Base-by-base conservation (phyloP, 2,797 vertebrate species). In the Telmatherina bonti region DNA sequence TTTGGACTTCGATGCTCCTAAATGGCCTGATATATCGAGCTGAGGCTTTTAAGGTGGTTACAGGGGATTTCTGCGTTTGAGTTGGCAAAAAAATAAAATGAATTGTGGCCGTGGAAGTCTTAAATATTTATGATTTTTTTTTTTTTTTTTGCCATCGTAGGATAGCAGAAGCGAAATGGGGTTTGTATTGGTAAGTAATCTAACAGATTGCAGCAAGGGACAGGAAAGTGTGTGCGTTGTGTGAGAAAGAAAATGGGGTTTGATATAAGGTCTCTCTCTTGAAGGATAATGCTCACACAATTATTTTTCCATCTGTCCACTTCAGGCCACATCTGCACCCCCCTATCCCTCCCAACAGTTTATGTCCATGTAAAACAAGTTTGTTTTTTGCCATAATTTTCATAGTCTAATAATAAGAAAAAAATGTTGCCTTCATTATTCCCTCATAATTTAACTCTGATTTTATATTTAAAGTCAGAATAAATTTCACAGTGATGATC, bases 11-110 rank as follows among this genome's bases (percentile, higher is more conserved):
- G 85, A 93, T 87, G 92, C 85, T 85, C 84, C 94, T 95, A 95
- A 95, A 94, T 93, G 92, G 91, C 76, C 91, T 93, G 92, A 93
- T 93, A 85, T 93, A 94, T 95, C 59, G 93, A 94, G 89, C 90
- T 75, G 84, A 91, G 88, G 94, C 94, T 95, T 94, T 95, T 94
- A 94, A 93, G 91, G 85, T 88, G 92, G 91, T 93, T 93, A 88
- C 92, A 92, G 65, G 93, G 92, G 92, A 94, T 91, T 95, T 93
- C 89, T 90, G 81, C 79, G 81, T 93, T 92, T 91, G 92, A 91
- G 91, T 91, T 91, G 91, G 89, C 91, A 90, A 89, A 90, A 91
- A 90, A 92, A 90, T 87, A 83, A 86, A 93, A 93, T 91, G 84
- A 94, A 93, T 92, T 85, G 88, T 86, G 85, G 85, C 74, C 85